phyloP scores from a whole-genome alignment of 2,888 invertebrate species.

The Cryptosula pallasiana region DNA sequence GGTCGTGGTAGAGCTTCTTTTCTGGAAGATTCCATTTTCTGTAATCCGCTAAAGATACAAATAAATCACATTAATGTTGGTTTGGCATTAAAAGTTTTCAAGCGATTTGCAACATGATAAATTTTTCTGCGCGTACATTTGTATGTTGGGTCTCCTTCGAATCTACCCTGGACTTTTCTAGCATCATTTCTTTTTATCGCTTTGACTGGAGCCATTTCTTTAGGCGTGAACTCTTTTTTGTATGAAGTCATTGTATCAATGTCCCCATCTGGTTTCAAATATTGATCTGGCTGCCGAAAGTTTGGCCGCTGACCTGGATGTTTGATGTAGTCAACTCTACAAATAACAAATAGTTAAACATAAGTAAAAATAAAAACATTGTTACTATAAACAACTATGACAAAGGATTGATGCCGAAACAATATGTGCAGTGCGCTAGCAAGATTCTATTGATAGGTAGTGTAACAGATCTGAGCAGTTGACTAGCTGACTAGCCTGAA shows the following conservation, averaged over 20 bases:
- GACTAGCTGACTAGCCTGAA: too few relatives aligned
- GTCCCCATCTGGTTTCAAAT: conserved; percentile 42
- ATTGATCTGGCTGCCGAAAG: conserved; percentile 38
- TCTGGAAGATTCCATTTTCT: conserved; percentile 41
- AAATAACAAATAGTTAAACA: too few relatives aligned
- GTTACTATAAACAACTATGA: too few relatives aligned
- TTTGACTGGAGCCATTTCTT: conserved; percentile 36
- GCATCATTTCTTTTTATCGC: conserved; percentile 39
- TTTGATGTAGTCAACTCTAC: conserved; percentile 45
- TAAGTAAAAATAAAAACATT: too few relatives aligned
- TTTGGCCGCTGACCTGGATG: conserved; percentile 42
- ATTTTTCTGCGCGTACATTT: conserved; percentile 48
- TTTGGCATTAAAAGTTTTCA: too few relatives aligned
- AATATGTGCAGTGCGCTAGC: too few relatives aligned
- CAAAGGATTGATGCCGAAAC: too few relatives aligned
- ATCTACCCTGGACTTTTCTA: conserved; percentile 38
- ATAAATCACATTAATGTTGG: too few relatives aligned
- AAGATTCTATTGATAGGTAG: too few relatives aligned
- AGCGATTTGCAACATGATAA: too few relatives aligned
- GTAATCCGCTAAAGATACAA: conserved; percentile 48
- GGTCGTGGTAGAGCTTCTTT: conserved; percentile 27
- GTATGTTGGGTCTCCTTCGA: conserved; percentile 53
- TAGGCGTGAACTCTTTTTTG: conserved; percentile 45
- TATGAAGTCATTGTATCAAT: conserved; percentile 47
- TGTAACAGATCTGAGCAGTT: too few relatives aligned